Evolutionary conservation across 53 echinoderm and acorn worm genomes (phyloP).

Genomic region (Apostichopus leukothele): DNA sequence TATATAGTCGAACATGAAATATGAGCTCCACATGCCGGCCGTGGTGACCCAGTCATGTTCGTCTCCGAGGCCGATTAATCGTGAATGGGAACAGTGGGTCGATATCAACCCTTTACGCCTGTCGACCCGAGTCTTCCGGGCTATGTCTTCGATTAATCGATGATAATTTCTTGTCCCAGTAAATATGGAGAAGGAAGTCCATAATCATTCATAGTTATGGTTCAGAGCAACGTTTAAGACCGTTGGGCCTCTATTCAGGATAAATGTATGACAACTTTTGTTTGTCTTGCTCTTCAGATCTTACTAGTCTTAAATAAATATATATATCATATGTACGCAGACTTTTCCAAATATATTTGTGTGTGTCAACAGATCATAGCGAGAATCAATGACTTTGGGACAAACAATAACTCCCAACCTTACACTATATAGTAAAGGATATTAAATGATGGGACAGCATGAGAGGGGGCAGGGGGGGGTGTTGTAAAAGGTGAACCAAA

Average conservation of each 20-base stretch:
- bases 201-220: not conserved
- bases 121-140: not conserved
- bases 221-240: not conserved
- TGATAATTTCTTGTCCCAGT: not conserved
- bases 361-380: not conserved
- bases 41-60: constrained; percentile 3
- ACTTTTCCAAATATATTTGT: not conserved
- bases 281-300: not conserved
- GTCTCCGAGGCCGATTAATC: not conserved
- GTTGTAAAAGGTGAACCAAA: no score
- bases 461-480: no score
- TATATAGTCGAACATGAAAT: not conserved
- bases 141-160: not conserved
- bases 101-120: not conserved
- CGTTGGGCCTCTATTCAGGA: not conserved
- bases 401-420: no score
- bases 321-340: no score
- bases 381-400: no score
- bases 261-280: not conserved
- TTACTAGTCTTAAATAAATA: not conserved
- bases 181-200: not conserved
- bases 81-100: not conserved
- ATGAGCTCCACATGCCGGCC: not conserved
- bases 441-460: no score
- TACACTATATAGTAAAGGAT: no score